Conservation (phyloP, 2,113 vertebrate genomes). For the Haplotaxodon microlepis region DNA sequence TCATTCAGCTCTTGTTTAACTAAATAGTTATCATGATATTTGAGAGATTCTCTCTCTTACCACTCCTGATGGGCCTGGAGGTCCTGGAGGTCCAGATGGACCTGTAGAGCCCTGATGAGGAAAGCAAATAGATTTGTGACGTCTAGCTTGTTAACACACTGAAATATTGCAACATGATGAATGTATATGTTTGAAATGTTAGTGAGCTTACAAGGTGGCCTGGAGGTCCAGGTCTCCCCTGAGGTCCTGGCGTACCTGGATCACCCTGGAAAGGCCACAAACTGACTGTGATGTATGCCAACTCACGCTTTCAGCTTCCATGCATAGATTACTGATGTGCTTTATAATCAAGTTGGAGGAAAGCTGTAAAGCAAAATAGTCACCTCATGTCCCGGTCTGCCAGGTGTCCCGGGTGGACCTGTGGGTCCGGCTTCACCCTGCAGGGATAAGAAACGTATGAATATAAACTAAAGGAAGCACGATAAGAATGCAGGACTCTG, state of each 20-base stretch:
- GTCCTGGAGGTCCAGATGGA: constrained; percentile 81
- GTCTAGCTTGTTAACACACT: not conserved
- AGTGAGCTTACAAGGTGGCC: constrained; percentile 81
- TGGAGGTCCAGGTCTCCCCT: constrained; percentile 83
- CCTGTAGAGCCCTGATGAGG: constrained; percentile 79
- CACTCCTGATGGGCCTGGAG: constrained; percentile 78
- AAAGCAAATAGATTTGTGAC: not conserved
- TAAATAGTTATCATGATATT: not conserved
- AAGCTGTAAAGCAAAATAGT: constrained; percentile 5
- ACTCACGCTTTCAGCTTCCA: not conserved
- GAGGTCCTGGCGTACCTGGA: constrained; percentile 82
- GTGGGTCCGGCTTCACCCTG: constrained; percentile 86
- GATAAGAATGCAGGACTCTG: not conserved
- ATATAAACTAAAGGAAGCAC: not conserved
- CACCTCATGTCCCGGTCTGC: constrained; percentile 83
- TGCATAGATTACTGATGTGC: not conserved
- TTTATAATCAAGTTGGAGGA: not conserved
- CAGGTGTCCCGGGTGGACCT: constrained; percentile 77
- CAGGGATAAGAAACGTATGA: not conserved
- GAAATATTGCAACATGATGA: not conserved
- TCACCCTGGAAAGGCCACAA: constrained; percentile 79
- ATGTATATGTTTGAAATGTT: not conserved
- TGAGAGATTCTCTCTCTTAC: constrained; percentile 69
- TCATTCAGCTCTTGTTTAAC: not conserved
- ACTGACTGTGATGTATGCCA: not conserved